phyloP scores from a whole-genome alignment of 2,113 vertebrate species.

The Danionella cerebrum region DNA sequence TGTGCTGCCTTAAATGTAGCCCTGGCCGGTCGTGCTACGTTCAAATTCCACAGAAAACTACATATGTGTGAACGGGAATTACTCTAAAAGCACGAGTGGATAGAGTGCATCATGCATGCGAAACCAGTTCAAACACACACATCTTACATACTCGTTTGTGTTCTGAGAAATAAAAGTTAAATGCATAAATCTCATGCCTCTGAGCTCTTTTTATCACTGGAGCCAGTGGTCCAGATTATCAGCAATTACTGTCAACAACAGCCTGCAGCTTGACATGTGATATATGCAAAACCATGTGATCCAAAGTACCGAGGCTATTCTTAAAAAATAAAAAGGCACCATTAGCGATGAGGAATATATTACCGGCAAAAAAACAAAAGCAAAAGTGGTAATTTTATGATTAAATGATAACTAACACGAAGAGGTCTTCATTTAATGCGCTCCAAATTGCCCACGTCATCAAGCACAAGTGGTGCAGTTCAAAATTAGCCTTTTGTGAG shows the following conservation, averaged over 20 bases:
- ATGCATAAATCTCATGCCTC: not conserved
- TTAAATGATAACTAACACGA: too few relatives aligned
- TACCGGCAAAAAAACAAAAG: not conserved
- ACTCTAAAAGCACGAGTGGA: too few relatives aligned
- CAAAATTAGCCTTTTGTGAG: not conserved
- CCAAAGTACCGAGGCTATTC: not conserved
- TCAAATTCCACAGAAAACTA: conserved; percentile 12
- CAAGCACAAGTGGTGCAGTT: not conserved
- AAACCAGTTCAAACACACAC: not conserved
- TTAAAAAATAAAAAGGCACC: not conserved
- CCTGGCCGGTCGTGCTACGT: not conserved
- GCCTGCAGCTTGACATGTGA: not conserved
- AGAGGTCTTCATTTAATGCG: not conserved
- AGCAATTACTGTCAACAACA: not conserved
- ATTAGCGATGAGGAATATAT: not conserved
- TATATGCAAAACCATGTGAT: not conserved
- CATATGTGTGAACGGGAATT: conserved; percentile 1
- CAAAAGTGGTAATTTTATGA: too few relatives aligned
- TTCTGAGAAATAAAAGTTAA: not conserved
- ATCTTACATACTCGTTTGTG: not conserved
- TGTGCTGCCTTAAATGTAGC: not conserved
- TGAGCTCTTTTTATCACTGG: not conserved
- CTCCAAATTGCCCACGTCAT: conserved; percentile 3
- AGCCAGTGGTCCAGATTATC: not conserved
- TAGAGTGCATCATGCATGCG: not conserved